Base-by-base conservation (phyloP, 2,113 vertebrate species). In the Mungos mungo region DNA sequence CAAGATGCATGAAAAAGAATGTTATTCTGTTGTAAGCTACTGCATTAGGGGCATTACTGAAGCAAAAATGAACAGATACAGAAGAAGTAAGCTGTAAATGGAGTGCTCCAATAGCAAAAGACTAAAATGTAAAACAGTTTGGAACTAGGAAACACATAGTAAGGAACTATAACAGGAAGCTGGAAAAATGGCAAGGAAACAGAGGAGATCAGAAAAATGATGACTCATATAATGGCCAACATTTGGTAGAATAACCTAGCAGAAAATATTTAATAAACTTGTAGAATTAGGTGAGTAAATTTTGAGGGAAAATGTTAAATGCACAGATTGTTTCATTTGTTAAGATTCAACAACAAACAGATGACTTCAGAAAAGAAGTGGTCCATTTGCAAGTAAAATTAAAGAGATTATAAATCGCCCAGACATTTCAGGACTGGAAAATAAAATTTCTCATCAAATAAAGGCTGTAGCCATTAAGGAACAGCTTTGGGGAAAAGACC, bases 101-200 rank as follows among this genome's bases (percentile, higher is more conserved):
- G n/a, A 29, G n/a, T 80, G 29, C 9, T 25, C 23, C 52, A 72
- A 35, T 18, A 90, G 23, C 29, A 54, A 96, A 89, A 93, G 45
- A 38, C 16, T 86, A 80, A 93, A 96, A 86, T 65, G 87, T 80
- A 15, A 54, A 90, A 85, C 29, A 74, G 21, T 85, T 80, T 93
- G 41, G 35, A 65, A 52, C 83, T n/a, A 45, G 87, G 76, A 94
- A 86, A 23, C 41, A 86, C 13, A 23, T 35, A 23, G 16, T 63
- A 27, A 80, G 9, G 85, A 85, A 79, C 21, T 93, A 0, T 90
- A 86, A 71, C 5, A 93, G 72, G 21, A 79, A 80, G 41, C n/a
- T 80, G 12, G 13, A 60, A 93, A 90, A 93, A 71, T 31, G 63
- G 50, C 50, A 93, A 33, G 60, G 29, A 89, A 89, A 60, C 25